Conservation (phyloP, 2,888 invertebrate genomes). For the Brachycybe producta region DNA sequence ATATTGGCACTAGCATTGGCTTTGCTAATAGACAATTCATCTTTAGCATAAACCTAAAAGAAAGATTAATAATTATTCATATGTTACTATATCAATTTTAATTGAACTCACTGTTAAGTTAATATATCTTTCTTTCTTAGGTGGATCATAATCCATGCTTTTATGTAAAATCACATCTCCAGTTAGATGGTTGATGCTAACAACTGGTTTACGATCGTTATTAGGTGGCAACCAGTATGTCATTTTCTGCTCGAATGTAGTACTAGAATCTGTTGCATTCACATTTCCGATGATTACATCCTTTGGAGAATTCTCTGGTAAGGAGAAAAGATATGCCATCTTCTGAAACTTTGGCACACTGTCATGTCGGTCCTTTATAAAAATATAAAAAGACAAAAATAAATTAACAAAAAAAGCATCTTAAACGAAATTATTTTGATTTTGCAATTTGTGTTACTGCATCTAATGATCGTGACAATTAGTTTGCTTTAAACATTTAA, state of each 20-base stretch:
- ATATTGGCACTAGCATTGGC: slow-evolving; percentile 25
- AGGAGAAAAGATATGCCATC: slow-evolving; percentile 24
- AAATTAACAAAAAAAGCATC: neutral
- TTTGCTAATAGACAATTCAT: slow-evolving; percentile 25
- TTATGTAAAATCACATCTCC: slow-evolving; percentile 27
- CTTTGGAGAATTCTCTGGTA: slow-evolving; percentile 25
- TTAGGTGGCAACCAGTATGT: slow-evolving; percentile 25
- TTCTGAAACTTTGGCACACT: slow-evolving; percentile 26
- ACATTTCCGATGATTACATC: slow-evolving; percentile 25
- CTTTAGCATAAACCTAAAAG: slow-evolving; percentile 24
- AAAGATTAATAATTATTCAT: slow-evolving; percentile 1
- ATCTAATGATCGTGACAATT: too few species aligned
- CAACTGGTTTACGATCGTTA: slow-evolving; percentile 16
- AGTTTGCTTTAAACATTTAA: too few species aligned
- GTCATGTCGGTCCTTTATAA: slow-evolving; percentile 26
- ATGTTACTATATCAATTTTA: slow-evolving; percentile 3
- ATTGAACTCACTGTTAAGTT: slow-evolving; percentile 22
- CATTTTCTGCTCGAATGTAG: slow-evolving; percentile 26
- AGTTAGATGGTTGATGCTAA: slow-evolving; percentile 25
- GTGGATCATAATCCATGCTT: slow-evolving; percentile 26
- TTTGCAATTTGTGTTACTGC: too few species aligned
- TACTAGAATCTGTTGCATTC: slow-evolving; percentile 25
- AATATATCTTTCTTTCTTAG: slow-evolving; percentile 25
- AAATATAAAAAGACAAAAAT: neutral
- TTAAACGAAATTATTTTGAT: too few species aligned